These are phyloP conservation scores for Baryphthengus martii DNA, from an alignment of 2,113 vertebrate species.

Conservation along the genomic window DNA sequence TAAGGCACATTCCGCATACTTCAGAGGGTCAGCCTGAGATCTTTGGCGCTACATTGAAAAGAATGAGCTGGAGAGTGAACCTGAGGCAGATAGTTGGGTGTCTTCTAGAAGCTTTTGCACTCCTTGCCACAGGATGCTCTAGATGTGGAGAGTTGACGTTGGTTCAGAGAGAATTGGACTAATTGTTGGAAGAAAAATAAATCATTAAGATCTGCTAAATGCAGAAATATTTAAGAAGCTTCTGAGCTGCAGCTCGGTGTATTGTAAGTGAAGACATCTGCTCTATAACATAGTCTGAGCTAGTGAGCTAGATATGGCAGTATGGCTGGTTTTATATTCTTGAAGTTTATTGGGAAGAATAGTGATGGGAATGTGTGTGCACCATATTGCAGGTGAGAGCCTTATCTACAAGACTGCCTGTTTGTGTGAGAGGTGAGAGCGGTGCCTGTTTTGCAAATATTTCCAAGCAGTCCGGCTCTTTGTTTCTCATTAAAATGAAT, in stretches of 20 bases:
- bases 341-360: not conserved
- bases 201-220: not conserved
- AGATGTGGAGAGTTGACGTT: not conserved
- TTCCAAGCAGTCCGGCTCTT: not conserved
- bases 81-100: not conserved
- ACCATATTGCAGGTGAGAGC: not conserved
- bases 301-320: not conserved
- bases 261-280: not conserved
- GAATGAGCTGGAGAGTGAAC: not conserved
- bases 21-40: not conserved
- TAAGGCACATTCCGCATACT: not conserved
- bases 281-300: not conserved
- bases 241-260: not conserved
- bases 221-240: not conserved
- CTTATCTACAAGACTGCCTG: not conserved
- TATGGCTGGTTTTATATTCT: not conserved
- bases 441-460: not conserved
- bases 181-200: not conserved
- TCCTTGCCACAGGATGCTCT: not conserved
- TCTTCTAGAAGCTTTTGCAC: not conserved
- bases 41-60: not conserved
- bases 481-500: not conserved
- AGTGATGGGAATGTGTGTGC: fast-evolving
- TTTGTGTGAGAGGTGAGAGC: not conserved
- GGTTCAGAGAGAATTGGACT: not conserved